Evolutionary conservation across 2,888 invertebrate genomes (phyloP), one percentile per base, ranked within the genome.

Genomic region (Ctenicera cuprea): DNA sequence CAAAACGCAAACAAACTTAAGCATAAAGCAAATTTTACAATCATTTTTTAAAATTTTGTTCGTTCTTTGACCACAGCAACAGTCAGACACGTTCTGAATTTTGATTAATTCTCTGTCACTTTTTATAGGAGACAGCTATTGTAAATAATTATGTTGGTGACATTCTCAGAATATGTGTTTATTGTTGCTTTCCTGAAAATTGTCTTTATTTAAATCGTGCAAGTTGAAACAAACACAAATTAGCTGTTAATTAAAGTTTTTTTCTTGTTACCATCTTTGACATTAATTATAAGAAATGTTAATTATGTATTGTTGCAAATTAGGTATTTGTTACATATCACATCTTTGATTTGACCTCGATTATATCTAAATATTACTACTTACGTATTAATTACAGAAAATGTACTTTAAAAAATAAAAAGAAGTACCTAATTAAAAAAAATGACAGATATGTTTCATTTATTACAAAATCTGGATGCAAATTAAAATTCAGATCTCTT

Each of bases 221-320:
- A 7, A 1, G 14, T 43, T 20, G 48, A 2, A 48, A 48, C 1
- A 16, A 48, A 14, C 7, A 14, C 30, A n/a, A 14, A 22, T 54
- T 54, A 54, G 22, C 8, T 33, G 8, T 54, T 54, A 54, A 54
- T 54, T 33, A 26, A 14, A 54, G 54, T 30, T 11, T 54, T 54
- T 30, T 54, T 30, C 54, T 54, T 30, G n/a, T 54, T 54, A 14
- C n/a, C 14, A 14, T 54, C 12, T 5, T 12, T 54, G 54, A 54
- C 54, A 54, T 26, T 30, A 54, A 54, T 30, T 54, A 54, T 30
- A 54, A 54, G 30, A 54, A 14, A 30, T 54, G 33, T 30, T 54
- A 54, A 54, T 50, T 50, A 22, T 22, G 20, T 48, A 20, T 48
- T 48, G 20, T 48, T 22, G 11, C 18, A 20, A 5, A 18, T 48